Base-by-base conservation (phyloP, 2,888 invertebrate genomes). In the Leptopilina myrica region DNA sequence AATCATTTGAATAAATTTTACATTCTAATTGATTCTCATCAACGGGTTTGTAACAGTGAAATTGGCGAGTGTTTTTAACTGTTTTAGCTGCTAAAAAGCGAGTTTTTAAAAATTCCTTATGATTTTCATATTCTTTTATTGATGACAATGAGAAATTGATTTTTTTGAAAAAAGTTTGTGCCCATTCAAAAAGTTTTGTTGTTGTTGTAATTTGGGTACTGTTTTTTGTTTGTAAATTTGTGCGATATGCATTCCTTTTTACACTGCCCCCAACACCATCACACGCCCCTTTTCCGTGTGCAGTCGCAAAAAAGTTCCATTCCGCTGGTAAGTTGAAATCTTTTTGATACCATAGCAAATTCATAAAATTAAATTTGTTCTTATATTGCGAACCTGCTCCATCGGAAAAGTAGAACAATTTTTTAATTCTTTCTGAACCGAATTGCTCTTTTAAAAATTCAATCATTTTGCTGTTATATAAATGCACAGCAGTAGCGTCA, bases 361-460 rank as follows among this genome's bases (percentile, higher is more conserved):
- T 59, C 59, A 59, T 2, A 59, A 59, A 59, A 15, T 59, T 59
- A 59, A 59, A 59, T 59, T 15, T 59, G n/a, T 59, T 59, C 15
- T 59, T 56, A 56, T n/a, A 56, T 15, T 59, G 59, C 7, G n/a
- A 59, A 15, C 59, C 59, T 15, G 59, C 59, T 59, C 15, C 59
- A n/a, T 59, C 59, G 59, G n/a, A 59, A 59, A 59, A 59, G 59
- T 15, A 59, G 59, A 15, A 15, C 4, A 59, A 5, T 59, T 59
- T 59, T 59, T 59, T 59, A 6, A 59, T 59, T 15, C 8, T 59
- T 59, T 15, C 59, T 15, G n/a, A 59, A 59, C 59, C 59, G 15
- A 59, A 59, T 66, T 66, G 5, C 66, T 43, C n/a, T 66, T 66
- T 66, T 33, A 40, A 66, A 33, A 66, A 66, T 66, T 14, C 40